Evolutionary conservation across 1,140 invertebrate species (phyloP).

Genomic region (Magallana ariakensis): DNA sequence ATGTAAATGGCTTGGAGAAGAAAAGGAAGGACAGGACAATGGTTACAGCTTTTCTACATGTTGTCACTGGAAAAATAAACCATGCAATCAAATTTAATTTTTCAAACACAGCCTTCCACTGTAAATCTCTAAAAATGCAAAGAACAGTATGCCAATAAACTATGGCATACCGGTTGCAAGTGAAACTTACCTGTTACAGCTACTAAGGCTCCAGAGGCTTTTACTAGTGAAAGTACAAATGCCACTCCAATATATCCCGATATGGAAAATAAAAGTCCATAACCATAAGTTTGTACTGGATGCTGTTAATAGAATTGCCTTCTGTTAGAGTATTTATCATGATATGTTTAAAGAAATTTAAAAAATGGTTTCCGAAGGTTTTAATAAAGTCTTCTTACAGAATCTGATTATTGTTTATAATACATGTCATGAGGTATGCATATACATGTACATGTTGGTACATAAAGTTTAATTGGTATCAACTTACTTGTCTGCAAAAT

Average conservation of each 20-base stretch:
- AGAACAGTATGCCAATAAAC: background rate
- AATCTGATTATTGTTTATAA: no score
- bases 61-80: slow-evolving; percentile 80
- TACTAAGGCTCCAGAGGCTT: slow-evolving; percentile 91
- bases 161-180: background rate
- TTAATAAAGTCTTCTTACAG: no score
- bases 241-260: slow-evolving; percentile 95
- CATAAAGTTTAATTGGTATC: background rate
- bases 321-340: background rate
- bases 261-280: slow-evolving; percentile 91
- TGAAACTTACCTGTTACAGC: slow-evolving; percentile 90
- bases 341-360: no score
- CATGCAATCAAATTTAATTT: background rate
- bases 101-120: background rate
- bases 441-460: background rate
- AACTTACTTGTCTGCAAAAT: slow-evolving; percentile 88
- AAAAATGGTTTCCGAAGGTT: no score
- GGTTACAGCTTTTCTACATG: slow-evolving; percentile 91
- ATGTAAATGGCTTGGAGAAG: slow-evolving; percentile 96
- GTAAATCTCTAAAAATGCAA: background rate
- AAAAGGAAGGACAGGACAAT: slow-evolving; percentile 95
- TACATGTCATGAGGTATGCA: no score
- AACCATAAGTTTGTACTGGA: slow-evolving; percentile 89
- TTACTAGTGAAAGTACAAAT: slow-evolving; percentile 92
- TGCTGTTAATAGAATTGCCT: slow-evolving; percentile 78